Evolutionary conservation across 2,888 invertebrate species (phyloP), one percentile per base, ranked within the genome.

Genomic region (Drosophila monieri): DNA sequence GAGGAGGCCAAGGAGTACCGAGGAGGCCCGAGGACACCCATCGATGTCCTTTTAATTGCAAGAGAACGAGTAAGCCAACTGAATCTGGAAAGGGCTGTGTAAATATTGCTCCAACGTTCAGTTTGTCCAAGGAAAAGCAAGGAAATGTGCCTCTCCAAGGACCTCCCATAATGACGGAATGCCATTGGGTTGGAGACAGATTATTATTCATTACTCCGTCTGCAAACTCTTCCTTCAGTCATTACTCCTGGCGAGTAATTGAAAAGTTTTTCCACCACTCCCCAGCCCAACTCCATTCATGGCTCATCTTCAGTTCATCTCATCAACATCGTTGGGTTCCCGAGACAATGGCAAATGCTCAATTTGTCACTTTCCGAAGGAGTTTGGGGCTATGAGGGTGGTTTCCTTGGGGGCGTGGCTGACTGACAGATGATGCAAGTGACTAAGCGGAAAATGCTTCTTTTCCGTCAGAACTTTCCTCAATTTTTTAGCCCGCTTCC

Each of bases 291-390:
- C 21, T 47, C 18, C 23, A 41, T 27, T 52, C 67, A 21, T 27
- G 35, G 27, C 67, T 55, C 57, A 51, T 66, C 48, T 66, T 47
- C 53, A 65, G 46, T 54, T 32, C 66, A 44, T 56, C 56, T 66
- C 56, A 66, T 55, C 66, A 66, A 66, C 69, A 70, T 65, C 74
- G 37, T 61, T 59, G 48, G 52, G 49, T 48, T 35, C 30, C 21
- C 32, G 49, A 58, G 64, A 61, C 55, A 60, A 51, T 60, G 60
- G 59, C 67, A 65, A 76, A 66, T 74, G 76, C 74, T 78, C 76
- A 78, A 86, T 85, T 79, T 85, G 74, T 73, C 76, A 73, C 74
- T 71, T 27, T 48, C 39, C 14, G 43, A 23, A 52, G 56, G 57
- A 47, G 57, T 35, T 5, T 25, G 37, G 15, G 30, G 21, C 21